phyloP scores from a whole-genome alignment of 2,113 vertebrate genomes.

The Microcebus lehilahytsara region DNA sequence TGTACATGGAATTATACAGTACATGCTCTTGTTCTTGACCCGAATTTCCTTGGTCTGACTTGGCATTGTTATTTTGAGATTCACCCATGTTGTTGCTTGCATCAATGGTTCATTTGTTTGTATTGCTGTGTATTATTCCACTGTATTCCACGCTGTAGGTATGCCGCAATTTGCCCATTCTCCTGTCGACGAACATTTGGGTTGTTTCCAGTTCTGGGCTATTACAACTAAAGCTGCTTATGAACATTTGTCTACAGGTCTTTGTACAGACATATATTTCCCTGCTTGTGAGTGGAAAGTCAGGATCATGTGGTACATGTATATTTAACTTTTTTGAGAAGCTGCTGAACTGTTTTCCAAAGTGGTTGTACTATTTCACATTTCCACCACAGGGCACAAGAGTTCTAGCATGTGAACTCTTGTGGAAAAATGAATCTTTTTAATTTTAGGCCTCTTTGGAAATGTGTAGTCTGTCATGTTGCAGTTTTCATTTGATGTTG shows the following conservation, averaged over 20 bases:
- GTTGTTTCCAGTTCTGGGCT: not conserved
- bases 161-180: not conserved
- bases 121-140: not conserved
- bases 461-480: not conserved
- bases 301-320: not conserved
- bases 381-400: not conserved
- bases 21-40: not conserved
- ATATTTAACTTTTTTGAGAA: not conserved
- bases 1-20: not conserved
- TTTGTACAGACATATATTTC: not conserved
- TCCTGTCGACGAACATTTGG: not conserved
- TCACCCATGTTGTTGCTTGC: not conserved
- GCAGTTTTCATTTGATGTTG: not conserved
- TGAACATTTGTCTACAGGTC: not conserved
- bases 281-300: not conserved
- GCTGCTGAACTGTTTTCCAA: not conserved
- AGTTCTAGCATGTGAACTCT: not conserved
- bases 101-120: not conserved
- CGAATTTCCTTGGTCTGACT: not conserved
- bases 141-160: no score
- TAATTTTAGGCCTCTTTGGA: fast-evolving
- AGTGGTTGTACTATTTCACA: not conserved
- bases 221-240: not conserved
- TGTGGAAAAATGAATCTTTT: no score
- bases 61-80: not conserved